Conservation (phyloP, 2,113 vertebrate species). For the Neoarius graeffei region DNA sequence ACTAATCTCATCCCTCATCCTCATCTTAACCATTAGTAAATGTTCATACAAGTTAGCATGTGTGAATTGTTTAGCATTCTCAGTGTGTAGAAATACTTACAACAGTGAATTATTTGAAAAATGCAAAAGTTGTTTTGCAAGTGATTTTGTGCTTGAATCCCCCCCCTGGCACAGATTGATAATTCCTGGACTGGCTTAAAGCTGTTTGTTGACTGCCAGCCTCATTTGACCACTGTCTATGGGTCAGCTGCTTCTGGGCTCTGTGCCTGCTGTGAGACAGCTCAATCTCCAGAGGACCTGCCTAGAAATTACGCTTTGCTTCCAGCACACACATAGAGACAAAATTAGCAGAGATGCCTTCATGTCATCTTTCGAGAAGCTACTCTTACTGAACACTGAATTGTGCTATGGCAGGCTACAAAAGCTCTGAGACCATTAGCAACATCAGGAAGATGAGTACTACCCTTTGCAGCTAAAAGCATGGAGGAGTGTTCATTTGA, state of each 20-base stretch:
- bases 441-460: conserved; percentile 19
- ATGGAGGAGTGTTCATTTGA: conserved; percentile 22
- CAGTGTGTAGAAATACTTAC: background rate
- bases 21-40: background rate
- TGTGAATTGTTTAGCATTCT: background rate
- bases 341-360: background rate
- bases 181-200: background rate
- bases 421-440: conserved; percentile 37
- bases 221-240: conserved; percentile 2
- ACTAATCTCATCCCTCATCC: background rate
- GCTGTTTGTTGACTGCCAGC: background rate
- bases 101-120: background rate
- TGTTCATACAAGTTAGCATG: background rate
- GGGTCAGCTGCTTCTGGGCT: conserved; percentile 36
- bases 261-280: background rate
- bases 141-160: background rate
- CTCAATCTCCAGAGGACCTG: conserved; percentile 8
- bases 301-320: background rate
- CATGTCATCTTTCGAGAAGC: background rate
- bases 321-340: background rate
- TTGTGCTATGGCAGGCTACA: conserved; percentile 1
- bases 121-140: background rate
- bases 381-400: conserved; percentile 3
- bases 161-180: background rate
- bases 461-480: conserved; percentile 31